Conservation (phyloP, 2,113 vertebrate genomes). For the Pollimyrus isidori region DNA sequence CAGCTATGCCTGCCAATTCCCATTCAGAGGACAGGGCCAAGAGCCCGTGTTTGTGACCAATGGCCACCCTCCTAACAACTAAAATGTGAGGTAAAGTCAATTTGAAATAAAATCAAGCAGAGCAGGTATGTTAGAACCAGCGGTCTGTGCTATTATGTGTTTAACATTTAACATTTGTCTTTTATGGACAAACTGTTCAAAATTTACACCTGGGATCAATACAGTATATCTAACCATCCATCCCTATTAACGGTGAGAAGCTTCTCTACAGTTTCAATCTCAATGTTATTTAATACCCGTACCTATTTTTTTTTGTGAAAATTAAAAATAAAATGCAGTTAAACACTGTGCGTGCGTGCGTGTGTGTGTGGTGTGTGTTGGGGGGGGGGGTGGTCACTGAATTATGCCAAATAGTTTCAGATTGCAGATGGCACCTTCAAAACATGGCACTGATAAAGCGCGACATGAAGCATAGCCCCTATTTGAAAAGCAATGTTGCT, state of each 20-base stretch:
- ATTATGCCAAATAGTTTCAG: background rate
- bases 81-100: background rate
- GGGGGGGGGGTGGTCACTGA: background rate
- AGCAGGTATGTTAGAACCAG: background rate
- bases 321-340: background rate
- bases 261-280: conserved; percentile 24
- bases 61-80: background rate
- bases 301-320: background rate
- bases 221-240: background rate
- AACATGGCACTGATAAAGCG: background rate
- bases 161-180: background rate
- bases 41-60: background rate
- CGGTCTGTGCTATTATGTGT: background rate
- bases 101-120: background rate
- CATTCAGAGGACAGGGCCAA: too few relatives aligned
- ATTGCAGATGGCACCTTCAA: background rate
- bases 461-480: background rate
- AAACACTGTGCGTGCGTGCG: background rate
- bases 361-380: background rate
- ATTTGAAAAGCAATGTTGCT: background rate
- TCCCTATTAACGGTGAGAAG: conserved; percentile 44
- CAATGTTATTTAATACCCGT: background rate
- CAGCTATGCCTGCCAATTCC: background rate
- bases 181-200: conserved; percentile 43
- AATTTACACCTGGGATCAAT: conserved; percentile 40